These are phyloP conservation scores for Brachionus manjavacas DNA, from an alignment of 1,140 invertebrate species.

Conservation along the genomic window DNA sequence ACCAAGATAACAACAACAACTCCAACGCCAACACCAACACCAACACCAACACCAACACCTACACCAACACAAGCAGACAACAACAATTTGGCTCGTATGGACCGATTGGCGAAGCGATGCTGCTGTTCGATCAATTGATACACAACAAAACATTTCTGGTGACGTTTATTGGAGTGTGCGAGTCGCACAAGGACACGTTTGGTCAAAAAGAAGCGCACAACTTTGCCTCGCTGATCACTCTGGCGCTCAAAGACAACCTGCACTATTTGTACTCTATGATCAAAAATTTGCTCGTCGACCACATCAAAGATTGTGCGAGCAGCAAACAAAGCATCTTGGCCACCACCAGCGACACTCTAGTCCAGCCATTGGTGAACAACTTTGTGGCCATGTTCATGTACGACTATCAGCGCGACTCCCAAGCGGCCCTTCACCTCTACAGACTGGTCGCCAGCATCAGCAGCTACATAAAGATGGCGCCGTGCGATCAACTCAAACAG, in stretches of 20 bases:
- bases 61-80: neutral
- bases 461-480: neutral
- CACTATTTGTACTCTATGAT: conserved; percentile 14
- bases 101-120: neutral
- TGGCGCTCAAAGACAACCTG: conserved; percentile 24
- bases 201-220: neutral
- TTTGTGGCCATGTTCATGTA: conserved; percentile 35
- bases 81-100: neutral
- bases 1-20: neutral
- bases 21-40: neutral
- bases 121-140: conserved; percentile 14
- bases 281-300: neutral
- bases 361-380: neutral
- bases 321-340: neutral
- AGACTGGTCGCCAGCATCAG: neutral
- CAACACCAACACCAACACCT: neutral
- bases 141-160: conserved; percentile 10
- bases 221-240: neutral
- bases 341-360: neutral
- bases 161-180: neutral
- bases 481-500: conserved; percentile 8
- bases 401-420: conserved; percentile 32
- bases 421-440: neutral
- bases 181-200: neutral
- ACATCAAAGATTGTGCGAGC: neutral